phyloP scores from a whole-genome alignment of 2,888 invertebrate species.

The Tigriopus californicus region DNA sequence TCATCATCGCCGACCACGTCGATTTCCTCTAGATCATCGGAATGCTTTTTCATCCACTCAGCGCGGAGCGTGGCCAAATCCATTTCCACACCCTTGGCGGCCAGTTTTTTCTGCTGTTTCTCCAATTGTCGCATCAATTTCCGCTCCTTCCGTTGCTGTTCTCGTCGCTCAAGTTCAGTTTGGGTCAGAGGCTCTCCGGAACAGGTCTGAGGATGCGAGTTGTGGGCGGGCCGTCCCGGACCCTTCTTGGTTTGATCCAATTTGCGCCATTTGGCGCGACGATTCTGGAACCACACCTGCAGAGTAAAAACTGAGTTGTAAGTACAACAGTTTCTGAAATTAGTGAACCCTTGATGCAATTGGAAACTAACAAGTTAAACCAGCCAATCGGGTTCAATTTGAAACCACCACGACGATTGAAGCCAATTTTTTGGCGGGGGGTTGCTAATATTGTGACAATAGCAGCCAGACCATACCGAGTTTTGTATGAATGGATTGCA shows the following conservation, averaged over 20 bases:
- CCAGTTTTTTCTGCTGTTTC: conserved; percentile 72
- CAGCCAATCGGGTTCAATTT: too few relatives aligned
- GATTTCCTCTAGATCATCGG: neutral
- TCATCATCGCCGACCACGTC: neutral
- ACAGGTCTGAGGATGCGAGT: conserved; percentile 92
- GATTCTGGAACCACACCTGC: conserved; percentile 99
- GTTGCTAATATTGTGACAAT: too few relatives aligned
- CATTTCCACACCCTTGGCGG: conserved; percentile 73
- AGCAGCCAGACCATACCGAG: too few relatives aligned
- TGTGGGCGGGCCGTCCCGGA: conserved; percentile 92
- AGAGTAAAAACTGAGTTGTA: conserved; percentile 21
- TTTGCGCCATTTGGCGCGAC: conserved; percentile 96
- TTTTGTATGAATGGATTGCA: too few relatives aligned
- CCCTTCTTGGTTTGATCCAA: conserved; percentile 98
- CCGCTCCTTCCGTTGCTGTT: conserved; percentile 50
- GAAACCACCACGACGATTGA: too few relatives aligned
- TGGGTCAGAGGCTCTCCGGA: conserved; percentile 92
- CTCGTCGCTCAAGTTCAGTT: conserved; percentile 59
- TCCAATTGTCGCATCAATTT: conserved; percentile 74
- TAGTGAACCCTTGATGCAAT: too few relatives aligned
- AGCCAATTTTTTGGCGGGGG: too few relatives aligned
- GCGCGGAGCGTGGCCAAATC: conserved; percentile 62
- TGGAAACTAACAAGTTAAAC: too few relatives aligned
- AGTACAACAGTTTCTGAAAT: too few relatives aligned
- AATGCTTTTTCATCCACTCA: neutral